Base-by-base conservation (phyloP, 2,113 vertebrate species). In the Callorhinus ursinus region DNA sequence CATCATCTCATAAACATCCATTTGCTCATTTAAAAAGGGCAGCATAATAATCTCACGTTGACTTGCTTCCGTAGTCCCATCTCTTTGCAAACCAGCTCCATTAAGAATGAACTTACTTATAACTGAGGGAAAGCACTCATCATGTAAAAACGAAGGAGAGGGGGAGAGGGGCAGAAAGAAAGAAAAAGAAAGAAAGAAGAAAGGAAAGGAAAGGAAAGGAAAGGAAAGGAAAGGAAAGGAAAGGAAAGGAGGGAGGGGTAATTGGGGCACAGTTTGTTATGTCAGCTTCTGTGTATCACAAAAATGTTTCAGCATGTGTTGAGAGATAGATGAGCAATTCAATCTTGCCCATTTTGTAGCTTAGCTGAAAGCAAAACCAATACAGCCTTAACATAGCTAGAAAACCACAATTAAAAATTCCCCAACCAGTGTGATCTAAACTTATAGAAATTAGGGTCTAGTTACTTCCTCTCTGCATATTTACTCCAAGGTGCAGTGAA, bases 401-500 rank as follows among this genome's bases (percentile, higher is more conserved):
- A 39, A 33, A 81, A 49, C 11, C 24, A 86, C 46, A 89, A 57
- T 36, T 85, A n/a, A 42, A 85, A 72, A 36, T 39, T 89, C 14
- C 63, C 28, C 46, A 90, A 92, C 9, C 93, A n/a, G 65, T 28
- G 1, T 61, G 14, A 39, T 22, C 71, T 22, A 93, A 93, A 77
- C 46, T 71, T 65, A 51, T 4, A 24, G n/a, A 84, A 95, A 95
- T 72, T 33, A 93, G 14, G 28, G 4, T 33, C 14, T 85, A 93
- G 36, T 36, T 89, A 79, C 31, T 95, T 36, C 26, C 89, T 88
- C 22, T 94, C 61, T 90, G 69, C 61, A 80, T 49, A 46, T 55
- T 65, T 36, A 39, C 36, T 46, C 16, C 49, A 77, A 69, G 24
- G 15, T 69, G 16, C 46, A 82, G 42, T 69, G 15, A 88, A 96